A percentile compares a stretch with the other conserved stretches of the same genome.
These are phyloP conservation scores for Pseudanteris insignis DNA, from an alignment of 2,888 invertebrate genomes.

Conservation along the genomic window DNA sequence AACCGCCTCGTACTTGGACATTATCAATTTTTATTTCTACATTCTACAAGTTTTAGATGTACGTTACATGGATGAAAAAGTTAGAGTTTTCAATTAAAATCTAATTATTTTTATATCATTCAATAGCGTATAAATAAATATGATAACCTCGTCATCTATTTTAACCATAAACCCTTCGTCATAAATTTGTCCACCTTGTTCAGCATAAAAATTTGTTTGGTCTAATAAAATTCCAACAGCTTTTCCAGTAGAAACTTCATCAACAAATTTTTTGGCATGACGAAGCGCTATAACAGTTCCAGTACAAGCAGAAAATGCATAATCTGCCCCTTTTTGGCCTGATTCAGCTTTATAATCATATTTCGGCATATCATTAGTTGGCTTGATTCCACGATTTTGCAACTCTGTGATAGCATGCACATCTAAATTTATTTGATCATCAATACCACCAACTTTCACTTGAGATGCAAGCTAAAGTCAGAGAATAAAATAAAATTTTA, in stretches of 20 bases:
- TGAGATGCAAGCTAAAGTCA: constrained; percentile 86
- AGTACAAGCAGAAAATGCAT: constrained; percentile 77
- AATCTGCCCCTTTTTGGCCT: constrained; percentile 75
- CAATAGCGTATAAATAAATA: too few relatives aligned
- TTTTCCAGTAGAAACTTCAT: constrained; percentile 82
- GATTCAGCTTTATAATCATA: constrained; percentile 82
- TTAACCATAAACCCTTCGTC: constrained; percentile 94
- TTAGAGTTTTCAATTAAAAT: too few relatives aligned
- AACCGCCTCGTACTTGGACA: constrained; percentile 95
- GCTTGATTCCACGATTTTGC: constrained; percentile 77
- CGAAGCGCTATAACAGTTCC: constrained; percentile 86
- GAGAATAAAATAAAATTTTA: too few relatives aligned
- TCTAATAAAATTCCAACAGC: constrained; percentile 93
- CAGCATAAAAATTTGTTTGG: constrained; percentile 95
- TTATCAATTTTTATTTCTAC: constrained; percentile 92
- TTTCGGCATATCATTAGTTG: constrained; percentile 92
- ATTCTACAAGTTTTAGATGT: constrained; percentile 66
- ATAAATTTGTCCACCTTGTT: constrained; percentile 98
- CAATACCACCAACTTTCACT: constrained; percentile 81
- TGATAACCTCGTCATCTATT: constrained; percentile 78
- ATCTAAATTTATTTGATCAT: constrained; percentile 88
- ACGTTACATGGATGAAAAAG: too few relatives aligned
- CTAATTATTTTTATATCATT: too few relatives aligned
- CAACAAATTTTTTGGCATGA: constrained; percentile 83
- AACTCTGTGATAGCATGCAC: constrained; percentile 94